Evolutionary conservation across 2,888 invertebrate species (phyloP).

Genomic region (Xestia c-nigrum): DNA sequence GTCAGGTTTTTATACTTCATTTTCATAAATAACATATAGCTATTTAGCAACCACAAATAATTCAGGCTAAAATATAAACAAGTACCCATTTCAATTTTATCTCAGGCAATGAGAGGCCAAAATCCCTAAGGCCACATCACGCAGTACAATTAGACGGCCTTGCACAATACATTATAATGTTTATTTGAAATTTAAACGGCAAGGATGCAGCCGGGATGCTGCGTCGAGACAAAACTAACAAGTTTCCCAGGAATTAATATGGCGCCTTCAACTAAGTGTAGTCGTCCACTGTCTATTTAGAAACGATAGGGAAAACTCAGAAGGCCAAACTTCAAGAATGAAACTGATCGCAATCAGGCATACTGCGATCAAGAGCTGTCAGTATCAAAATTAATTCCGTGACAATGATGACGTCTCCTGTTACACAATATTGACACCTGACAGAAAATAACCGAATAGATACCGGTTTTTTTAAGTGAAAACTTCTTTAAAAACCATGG

Average conservation of each 20-base stretch:
- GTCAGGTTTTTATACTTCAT: too few species aligned
- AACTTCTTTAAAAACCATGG: too few species aligned
- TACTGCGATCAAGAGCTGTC: not conserved
- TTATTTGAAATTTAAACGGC: conserved; percentile 73
- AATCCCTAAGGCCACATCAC: conserved; percentile 14
- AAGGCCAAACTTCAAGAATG: not conserved
- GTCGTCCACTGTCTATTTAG: conserved; percentile 59
- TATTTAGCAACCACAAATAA: not conserved
- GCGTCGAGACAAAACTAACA: conserved; percentile 74
- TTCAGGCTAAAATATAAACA: not conserved
- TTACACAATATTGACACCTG: not conserved
- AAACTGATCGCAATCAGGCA: not conserved
- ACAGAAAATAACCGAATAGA: not conserved
- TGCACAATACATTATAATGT: conserved; percentile 61
- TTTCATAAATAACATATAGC: not conserved
- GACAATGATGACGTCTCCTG: not conserved
- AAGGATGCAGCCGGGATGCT: conserved; percentile 65
- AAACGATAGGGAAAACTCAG: conserved; percentile 6
- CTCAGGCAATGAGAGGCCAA: not conserved
- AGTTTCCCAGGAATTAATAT: conserved; percentile 73
- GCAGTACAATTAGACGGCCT: conserved; percentile 29
- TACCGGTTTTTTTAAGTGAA: too few species aligned
- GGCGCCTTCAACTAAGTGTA: conserved; percentile 62
- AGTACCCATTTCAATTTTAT: not conserved
- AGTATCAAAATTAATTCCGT: not conserved